Evolutionary conservation across 2,797 vertebrate species (phyloP).

Genomic region (Sebastiscus tertius): DNA sequence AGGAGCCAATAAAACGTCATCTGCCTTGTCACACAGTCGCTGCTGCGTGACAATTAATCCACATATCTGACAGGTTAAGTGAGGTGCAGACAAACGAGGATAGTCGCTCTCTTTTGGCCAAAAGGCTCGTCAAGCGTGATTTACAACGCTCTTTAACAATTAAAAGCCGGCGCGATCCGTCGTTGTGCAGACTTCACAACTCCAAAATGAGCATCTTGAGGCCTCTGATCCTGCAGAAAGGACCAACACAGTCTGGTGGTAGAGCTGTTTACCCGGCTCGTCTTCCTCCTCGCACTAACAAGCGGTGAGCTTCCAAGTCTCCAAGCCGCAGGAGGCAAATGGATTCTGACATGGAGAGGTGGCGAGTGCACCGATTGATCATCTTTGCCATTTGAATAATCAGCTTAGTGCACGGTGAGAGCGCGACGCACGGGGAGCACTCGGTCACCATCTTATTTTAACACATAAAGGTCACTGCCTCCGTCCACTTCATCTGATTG

Average conservation of each 20-base stretch:
- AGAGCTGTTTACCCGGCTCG: conserved; percentile 3
- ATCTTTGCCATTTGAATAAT: conserved; percentile 63
- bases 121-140: conserved; percentile 2
- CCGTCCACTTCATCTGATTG: not conserved
- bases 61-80: conserved; percentile 11
- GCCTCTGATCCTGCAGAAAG: conserved; percentile 14
- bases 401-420: conserved; percentile 32
- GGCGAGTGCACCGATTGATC: conserved; percentile 44
- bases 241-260: conserved; percentile 4
- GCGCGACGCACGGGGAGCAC: conserved; percentile 7
- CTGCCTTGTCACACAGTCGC: not conserved
- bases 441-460: conserved; percentile 18
- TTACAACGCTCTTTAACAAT: conserved; percentile 33
- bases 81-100: conserved; percentile 27
- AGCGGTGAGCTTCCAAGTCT: conserved; percentile 24
- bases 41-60: conserved; percentile 18
- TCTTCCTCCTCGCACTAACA: conserved; percentile 15
- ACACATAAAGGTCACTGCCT: conserved; percentile 45
- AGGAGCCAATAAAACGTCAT: conserved; percentile 33
- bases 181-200: conserved; percentile 15
- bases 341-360: conserved; percentile 21
- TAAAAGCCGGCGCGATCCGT: conserved; percentile 25
- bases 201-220: conserved; percentile 15
- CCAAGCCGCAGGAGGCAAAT: conserved; percentile 36
- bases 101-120: not conserved